These are phyloP conservation scores for Agapornis roseicollis DNA, from an alignment of 2,113 vertebrate genomes.

Conservation along the genomic window DNA sequence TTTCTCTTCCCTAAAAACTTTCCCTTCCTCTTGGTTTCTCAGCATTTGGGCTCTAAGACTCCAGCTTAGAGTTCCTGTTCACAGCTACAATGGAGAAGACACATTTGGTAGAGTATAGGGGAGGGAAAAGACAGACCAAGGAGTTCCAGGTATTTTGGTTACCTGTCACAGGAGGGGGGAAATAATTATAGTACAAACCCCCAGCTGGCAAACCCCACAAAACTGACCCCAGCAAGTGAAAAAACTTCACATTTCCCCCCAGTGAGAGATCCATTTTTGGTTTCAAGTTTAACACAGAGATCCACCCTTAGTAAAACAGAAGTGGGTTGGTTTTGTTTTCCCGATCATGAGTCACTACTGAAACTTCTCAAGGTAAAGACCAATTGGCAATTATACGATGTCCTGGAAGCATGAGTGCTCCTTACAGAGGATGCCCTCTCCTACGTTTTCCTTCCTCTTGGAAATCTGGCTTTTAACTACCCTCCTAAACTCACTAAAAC, in stretches of 20 bases:
- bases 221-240: not conserved
- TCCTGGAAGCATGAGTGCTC: not conserved
- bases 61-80: not conserved
- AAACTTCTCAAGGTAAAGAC: conserved; percentile 11
- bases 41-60: not conserved
- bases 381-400: not conserved
- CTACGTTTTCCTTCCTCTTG: not conserved
- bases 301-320: not conserved
- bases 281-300: not conserved
- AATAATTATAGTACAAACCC: not conserved
- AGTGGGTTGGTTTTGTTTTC: not conserved
- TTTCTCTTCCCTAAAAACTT: not conserved
- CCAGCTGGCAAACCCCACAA: not conserved
- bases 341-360: conserved; percentile 8
- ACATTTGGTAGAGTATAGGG: not conserved
- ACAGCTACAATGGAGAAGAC: not conserved
- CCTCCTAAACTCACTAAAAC: not conserved
- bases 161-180: not conserved
- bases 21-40: not conserved
- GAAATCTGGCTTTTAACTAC: not conserved
- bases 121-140: not conserved
- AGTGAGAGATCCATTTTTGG: not conserved
- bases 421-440: not conserved
- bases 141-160: not conserved
- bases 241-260: not conserved